A percentile compares a stretch with the other conserved stretches of the same genome.
Evolutionary conservation across 2,113 vertebrate genomes (phyloP).

Genomic region (Hylia prasina): DNA sequence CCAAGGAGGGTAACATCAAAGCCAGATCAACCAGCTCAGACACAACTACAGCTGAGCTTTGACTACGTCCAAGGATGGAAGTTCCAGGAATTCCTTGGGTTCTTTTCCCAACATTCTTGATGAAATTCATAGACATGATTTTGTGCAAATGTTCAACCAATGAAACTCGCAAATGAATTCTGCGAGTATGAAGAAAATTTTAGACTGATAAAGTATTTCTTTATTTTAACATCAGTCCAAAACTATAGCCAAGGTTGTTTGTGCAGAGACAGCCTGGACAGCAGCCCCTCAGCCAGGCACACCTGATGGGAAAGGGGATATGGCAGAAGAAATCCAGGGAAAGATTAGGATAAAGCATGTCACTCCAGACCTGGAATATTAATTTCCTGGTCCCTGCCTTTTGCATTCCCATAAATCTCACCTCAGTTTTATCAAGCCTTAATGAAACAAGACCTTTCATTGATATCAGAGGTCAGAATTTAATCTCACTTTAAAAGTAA

Average conservation of each 20-base stretch:
- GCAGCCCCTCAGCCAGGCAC: background rate
- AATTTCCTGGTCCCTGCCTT: background rate
- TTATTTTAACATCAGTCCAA: background rate
- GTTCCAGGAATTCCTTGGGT: background rate
- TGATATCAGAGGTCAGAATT: background rate
- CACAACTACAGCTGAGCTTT: background rate
- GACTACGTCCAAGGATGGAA: background rate
- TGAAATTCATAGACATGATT: background rate
- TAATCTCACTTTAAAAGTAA: background rate
- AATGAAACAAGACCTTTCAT: background rate
- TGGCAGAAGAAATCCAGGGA: background rate
- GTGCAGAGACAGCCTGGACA: background rate
- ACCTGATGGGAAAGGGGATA: background rate
- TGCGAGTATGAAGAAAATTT: background rate
- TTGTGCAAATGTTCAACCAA: background rate
- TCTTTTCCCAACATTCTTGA: background rate
- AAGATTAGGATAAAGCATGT: background rate
- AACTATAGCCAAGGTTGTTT: background rate
- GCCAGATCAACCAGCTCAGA: background rate
- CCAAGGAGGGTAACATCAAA: background rate
- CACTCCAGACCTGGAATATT: background rate
- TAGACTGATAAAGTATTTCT: background rate
- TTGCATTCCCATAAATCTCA: background rate
- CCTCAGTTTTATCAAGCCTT: background rate
- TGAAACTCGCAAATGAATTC: background rate